phyloP scores from a whole-genome alignment of 2,888 invertebrate species.

The Aspidiotus destructor region DNA sequence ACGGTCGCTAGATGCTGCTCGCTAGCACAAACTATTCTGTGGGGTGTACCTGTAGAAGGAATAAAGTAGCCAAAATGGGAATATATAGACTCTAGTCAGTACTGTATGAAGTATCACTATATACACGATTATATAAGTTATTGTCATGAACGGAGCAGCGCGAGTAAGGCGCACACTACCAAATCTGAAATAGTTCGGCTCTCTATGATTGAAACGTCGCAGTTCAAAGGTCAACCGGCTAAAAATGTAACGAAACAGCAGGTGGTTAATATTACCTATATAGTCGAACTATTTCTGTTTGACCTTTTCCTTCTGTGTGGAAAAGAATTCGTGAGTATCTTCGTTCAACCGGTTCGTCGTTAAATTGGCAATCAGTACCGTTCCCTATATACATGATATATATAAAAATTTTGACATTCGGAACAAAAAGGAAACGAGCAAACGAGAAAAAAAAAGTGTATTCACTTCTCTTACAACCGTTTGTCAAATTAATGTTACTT shows the following conservation, averaged over 20 bases:
- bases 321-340: conserved; percentile 9
- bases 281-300: neutral
- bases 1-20: no score
- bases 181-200: neutral
- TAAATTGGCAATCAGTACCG: conserved; percentile 26
- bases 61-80: no score
- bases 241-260: conserved; percentile 29
- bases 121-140: no score
- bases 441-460: no score
- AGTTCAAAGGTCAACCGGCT: conserved; percentile 28
- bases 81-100: no score
- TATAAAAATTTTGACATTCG: conserved; percentile 25
- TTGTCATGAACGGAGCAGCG: no score
- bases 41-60: no score
- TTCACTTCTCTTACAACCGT: neutral
- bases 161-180: no score
- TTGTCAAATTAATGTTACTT: conserved; percentile 4
- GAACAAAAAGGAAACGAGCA: neutral
- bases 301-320: conserved; percentile 13
- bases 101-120: no score
- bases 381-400: conserved; percentile 22
- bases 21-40: no score
- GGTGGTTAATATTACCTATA: conserved; percentile 15
- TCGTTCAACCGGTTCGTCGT: conserved; percentile 24
- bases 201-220: conserved; percentile 22